These are phyloP conservation scores for Stegophylla sp. DNA, from an alignment of 2,888 invertebrate species.

Conservation along the genomic window DNA sequence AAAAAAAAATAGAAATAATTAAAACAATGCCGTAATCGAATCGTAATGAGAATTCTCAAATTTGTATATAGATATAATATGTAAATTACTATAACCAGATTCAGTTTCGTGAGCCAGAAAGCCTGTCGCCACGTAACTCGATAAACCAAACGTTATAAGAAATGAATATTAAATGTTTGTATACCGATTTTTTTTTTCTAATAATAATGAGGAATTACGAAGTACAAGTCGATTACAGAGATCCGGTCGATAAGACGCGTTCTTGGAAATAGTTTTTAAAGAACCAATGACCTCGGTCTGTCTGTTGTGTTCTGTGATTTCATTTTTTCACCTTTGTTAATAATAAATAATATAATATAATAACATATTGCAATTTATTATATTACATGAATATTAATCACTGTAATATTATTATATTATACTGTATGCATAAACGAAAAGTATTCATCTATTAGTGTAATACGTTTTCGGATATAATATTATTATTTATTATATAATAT, in stretches of 20 bases:
- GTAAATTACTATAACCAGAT: neutral
- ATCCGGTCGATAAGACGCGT: conserved; percentile 12
- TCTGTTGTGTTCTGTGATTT: conserved; percentile 10
- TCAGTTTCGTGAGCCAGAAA: neutral
- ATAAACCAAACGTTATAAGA: neutral
- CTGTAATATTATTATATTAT: too few relatives aligned
- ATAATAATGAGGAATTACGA: neutral
- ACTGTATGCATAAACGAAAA: too few relatives aligned
- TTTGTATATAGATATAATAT: neutral
- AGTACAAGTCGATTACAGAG: neutral
- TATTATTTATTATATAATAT: too few relatives aligned
- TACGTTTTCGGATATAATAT: too few relatives aligned
- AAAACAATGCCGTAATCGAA: too few relatives aligned
- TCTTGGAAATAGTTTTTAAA: conserved; percentile 27
- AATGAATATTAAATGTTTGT: neutral
- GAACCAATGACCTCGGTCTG: conserved; percentile 9
- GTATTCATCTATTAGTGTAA: too few relatives aligned
- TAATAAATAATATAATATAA: too few relatives aligned
- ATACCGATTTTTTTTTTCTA: neutral
- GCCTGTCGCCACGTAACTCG: neutral
- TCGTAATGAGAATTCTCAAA: neutral
- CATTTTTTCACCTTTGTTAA: neutral
- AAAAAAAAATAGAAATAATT: too few relatives aligned
- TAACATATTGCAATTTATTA: too few relatives aligned
- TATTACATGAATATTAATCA: too few relatives aligned